Evolutionary conservation across 30 jellyfish, hydroid and myxozoan species (phyloP).

Genomic region (Clytia hemisphaerica): DNA sequence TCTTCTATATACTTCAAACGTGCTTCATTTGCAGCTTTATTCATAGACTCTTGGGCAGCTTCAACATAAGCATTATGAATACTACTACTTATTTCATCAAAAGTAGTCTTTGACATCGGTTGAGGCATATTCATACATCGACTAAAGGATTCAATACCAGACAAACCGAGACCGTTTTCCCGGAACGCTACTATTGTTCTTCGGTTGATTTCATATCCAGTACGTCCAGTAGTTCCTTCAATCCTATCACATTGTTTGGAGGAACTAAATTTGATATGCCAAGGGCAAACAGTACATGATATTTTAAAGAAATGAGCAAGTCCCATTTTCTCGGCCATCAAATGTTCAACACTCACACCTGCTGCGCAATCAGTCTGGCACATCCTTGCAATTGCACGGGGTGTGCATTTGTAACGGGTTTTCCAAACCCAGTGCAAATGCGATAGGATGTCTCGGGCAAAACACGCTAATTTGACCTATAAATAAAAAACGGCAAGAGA

Average conservation of each 20-base stretch:
- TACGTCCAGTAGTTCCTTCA: conserved; percentile 12
- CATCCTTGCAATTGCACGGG: no score
- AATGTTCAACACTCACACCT: conserved; percentile 1
- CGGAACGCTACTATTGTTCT: conserved; percentile 45
- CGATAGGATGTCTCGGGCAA: no score
- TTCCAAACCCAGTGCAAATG: no score
- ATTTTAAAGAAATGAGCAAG: conserved; percentile 4
- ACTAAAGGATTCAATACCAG: conserved; percentile 27
- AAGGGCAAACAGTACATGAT: not conserved
- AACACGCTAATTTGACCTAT: no score
- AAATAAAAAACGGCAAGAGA: no score
- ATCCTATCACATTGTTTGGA: no score
- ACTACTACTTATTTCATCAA: not conserved
- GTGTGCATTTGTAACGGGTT: no score
- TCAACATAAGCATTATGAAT: conserved; percentile 34
- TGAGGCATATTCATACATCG: conserved; percentile 61
- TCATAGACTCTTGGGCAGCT: conserved; percentile 34
- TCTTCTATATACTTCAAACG: not conserved
- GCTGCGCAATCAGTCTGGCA: no score
- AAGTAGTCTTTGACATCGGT: conserved; percentile 41
- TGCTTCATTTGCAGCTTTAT: conserved; percentile 30
- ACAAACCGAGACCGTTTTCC: conserved; percentile 46
- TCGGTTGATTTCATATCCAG: conserved; percentile 4
- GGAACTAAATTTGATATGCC: conserved; percentile 4
- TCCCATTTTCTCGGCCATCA: conserved; percentile 16